Evolutionary conservation across 1,140 invertebrate species (phyloP).

Genomic region (Cardiocondyla obscurior): DNA sequence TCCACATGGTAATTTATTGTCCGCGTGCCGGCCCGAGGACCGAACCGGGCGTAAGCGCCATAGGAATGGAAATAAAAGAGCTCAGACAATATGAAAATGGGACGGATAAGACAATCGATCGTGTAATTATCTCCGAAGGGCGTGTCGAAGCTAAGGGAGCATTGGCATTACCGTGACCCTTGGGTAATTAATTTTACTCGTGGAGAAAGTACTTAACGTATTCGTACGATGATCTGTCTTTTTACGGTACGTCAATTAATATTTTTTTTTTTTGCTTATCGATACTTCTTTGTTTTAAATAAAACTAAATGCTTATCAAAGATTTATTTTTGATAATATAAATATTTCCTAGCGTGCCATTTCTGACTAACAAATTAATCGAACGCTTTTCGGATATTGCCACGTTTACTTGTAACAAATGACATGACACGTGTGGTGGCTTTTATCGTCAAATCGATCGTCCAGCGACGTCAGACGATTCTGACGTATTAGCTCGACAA

Average conservation of each 20-base stretch:
- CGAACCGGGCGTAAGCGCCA: background rate
- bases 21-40: background rate
- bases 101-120: conserved; percentile 53
- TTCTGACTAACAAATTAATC: conserved; percentile 2
- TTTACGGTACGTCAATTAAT: background rate
- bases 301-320: background rate
- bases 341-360: background rate
- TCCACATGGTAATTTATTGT: conserved; percentile 10
- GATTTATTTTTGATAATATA: background rate
- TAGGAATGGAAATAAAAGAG: background rate
- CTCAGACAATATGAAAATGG: conserved; percentile 54
- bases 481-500: conserved; percentile 4
- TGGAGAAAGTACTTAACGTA: background rate
- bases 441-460: conserved; percentile 40
- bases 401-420: background rate
- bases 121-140: conserved; percentile 59
- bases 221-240: background rate
- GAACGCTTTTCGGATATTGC: background rate
- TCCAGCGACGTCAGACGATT: background rate
- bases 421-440: conserved; percentile 12
- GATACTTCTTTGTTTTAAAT: background rate
- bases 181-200: conserved; percentile 38
- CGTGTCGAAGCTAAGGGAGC: conserved; percentile 5
- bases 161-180: conserved; percentile 26
- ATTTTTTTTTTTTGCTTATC: background rate